Evolutionary conservation across 2,113 vertebrate species (phyloP), one percentile per base, ranked within the genome.

Genomic region (Leptosomus discolor): DNA sequence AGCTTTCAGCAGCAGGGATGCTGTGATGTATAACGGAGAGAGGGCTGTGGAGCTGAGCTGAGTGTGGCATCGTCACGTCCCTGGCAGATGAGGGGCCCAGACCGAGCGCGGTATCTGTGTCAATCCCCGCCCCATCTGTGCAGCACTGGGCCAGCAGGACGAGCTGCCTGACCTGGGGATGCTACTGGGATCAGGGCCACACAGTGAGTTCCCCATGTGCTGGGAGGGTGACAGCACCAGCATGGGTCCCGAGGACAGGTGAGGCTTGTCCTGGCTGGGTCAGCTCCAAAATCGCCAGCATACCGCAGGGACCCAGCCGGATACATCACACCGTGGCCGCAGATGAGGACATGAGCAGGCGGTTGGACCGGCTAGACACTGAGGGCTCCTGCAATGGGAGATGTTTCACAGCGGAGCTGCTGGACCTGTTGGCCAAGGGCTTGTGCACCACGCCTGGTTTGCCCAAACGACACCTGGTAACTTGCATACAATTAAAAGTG

Each of bases 321-420:
- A 30, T 6, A 24, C 41, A 41, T 30, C 63, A 34, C 58, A 48
- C 39, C 36, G 9, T 0, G 2, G 46, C 45, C 30, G 10, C 1
- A 0, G 24, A 12, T 0, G 4, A 50, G 41, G 79, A 34, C 0
- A 0, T 1, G 8, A 32, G 61, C 2, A 7, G 63, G 45, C 1
- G 0, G 12, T 34, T 57, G 26, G 37, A 22, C 36, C 1, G 2
- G 41, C 20, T 11, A 17, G 50, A n/a, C 6, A 2, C 32, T 6
- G 7, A 50, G 56, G 23, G 26, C 34, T 57, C 34, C 58, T 78
- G 60, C 51, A 29, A 0, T 0, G 1, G 53, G 23, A 69, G 45
- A 12, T 5, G 2, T 60, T 39, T 45, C 57, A 8, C 69, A 14
- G 60, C 60, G 67, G 70, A 88, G 56, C 70, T 71, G 61, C 51